Evolutionary conservation across 2,113 vertebrate genomes (phyloP).

Genomic region (Todiramphus saurophagus): DNA sequence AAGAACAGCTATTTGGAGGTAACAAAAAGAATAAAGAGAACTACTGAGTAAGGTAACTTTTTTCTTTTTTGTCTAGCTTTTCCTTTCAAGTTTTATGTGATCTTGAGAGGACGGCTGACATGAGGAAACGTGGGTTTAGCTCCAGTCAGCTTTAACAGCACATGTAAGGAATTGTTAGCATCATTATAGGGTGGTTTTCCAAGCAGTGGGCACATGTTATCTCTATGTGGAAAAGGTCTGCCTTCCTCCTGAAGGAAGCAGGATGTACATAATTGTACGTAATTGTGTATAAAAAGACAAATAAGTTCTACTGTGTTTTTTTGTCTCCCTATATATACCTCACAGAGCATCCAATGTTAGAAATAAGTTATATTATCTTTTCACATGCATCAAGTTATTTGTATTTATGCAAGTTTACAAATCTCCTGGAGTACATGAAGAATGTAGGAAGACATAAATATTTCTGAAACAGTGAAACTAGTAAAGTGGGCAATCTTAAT

Average conservation of each 20-base stretch:
- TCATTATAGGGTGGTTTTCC: neutral
- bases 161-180: neutral
- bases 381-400: neutral
- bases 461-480: neutral
- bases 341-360: neutral
- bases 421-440: neutral
- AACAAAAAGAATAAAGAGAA: neutral
- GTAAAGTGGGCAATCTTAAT: neutral
- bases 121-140: neutral
- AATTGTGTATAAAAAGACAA: neutral
- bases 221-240: neutral
- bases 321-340: neutral
- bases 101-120: neutral
- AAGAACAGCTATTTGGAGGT: neutral
- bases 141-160: neutral
- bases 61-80: neutral
- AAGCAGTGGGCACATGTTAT: neutral
- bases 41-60: neutral
- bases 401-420: neutral
- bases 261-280: neutral
- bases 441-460: neutral
- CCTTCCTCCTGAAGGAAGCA: neutral
- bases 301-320: neutral
- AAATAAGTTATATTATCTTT: neutral
- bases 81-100: neutral